Conservation (phyloP, 2,888 invertebrate genomes). For the Cryptocheilus praepositus region DNA sequence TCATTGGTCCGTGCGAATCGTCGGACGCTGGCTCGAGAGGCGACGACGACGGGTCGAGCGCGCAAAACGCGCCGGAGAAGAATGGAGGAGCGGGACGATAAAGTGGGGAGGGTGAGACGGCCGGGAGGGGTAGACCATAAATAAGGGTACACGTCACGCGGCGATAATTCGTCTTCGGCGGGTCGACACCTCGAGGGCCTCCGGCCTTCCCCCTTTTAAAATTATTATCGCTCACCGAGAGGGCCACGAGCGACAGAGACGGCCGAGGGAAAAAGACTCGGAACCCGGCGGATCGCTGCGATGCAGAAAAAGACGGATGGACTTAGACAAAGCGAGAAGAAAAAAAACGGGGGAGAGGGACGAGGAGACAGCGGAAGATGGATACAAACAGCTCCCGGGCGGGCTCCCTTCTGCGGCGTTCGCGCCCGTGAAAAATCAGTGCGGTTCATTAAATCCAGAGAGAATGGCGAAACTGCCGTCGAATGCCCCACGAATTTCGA, state of each 20-base stretch:
- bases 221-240: slow-evolving; percentile 48
- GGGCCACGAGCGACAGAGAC: slow-evolving; percentile 20
- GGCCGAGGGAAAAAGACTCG: slow-evolving; percentile 30
- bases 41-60: slow-evolving; percentile 1
- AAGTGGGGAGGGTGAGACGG: not conserved
- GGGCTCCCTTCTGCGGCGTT: slow-evolving; percentile 43
- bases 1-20: slow-evolving; percentile 20
- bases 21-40: slow-evolving; percentile 8
- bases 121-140: slow-evolving; percentile 45
- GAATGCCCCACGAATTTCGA: slow-evolving; percentile 32
- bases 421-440: slow-evolving; percentile 67
- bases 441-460: slow-evolving; percentile 70
- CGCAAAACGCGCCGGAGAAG: slow-evolving; percentile 4
- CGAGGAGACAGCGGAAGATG: slow-evolving; percentile 50
- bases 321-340: slow-evolving; percentile 15
- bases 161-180: slow-evolving; percentile 64
- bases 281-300: slow-evolving; percentile 23
- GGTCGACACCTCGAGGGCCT: slow-evolving; percentile 56
- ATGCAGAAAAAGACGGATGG: slow-evolving; percentile 12
- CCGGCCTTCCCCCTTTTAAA: slow-evolving; percentile 46
- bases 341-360: slow-evolving; percentile 16
- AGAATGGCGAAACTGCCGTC: slow-evolving; percentile 57
- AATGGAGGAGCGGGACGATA: not conserved
- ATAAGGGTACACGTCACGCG: slow-evolving; percentile 60
- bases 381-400: slow-evolving; percentile 57